Evolutionary conservation across 2,797 vertebrate species (phyloP).

Genomic region (Jordanella pulchra): DNA sequence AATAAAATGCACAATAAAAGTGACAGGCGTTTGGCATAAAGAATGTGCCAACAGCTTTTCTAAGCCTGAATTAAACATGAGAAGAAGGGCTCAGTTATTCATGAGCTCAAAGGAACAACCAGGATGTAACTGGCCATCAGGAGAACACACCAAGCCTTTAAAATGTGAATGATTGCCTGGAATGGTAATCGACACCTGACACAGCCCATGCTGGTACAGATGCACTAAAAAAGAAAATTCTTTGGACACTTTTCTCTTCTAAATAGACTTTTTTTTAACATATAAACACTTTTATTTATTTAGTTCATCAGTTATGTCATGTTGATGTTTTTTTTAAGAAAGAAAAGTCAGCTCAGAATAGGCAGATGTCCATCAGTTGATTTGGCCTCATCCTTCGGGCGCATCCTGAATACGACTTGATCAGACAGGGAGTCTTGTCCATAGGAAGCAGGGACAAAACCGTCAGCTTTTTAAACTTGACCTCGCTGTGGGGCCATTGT

Average conservation of each 20-base stretch:
- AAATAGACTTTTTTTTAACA: neutral
- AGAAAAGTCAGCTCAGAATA: neutral
- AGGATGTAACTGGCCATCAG: constrained; percentile 13
- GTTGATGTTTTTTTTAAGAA: neutral
- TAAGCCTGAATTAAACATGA: constrained; percentile 68
- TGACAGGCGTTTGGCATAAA: constrained; percentile 39
- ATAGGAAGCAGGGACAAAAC: too few relatives aligned
- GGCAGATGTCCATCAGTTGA: neutral
- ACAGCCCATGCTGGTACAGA: constrained; percentile 22
- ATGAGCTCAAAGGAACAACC: constrained; percentile 52
- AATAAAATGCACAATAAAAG: constrained; percentile 67
- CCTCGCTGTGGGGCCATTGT: too few relatives aligned
- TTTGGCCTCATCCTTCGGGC: neutral
- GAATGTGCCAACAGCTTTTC: constrained; percentile 64
- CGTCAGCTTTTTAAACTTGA: too few relatives aligned
- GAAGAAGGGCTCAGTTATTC: constrained; percentile 62
- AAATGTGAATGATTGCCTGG: constrained; percentile 35
- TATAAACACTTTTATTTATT: neutral
- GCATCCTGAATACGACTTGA: too few relatives aligned
- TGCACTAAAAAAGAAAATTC: neutral
- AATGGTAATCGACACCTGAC: constrained; percentile 49
- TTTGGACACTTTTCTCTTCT: neutral
- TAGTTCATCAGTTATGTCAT: neutral
- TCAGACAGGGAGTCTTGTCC: too few relatives aligned
- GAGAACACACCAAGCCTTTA: constrained; percentile 43